Conservation (phyloP, 2,888 invertebrate genomes). For the Plagiodera versicolora region DNA sequence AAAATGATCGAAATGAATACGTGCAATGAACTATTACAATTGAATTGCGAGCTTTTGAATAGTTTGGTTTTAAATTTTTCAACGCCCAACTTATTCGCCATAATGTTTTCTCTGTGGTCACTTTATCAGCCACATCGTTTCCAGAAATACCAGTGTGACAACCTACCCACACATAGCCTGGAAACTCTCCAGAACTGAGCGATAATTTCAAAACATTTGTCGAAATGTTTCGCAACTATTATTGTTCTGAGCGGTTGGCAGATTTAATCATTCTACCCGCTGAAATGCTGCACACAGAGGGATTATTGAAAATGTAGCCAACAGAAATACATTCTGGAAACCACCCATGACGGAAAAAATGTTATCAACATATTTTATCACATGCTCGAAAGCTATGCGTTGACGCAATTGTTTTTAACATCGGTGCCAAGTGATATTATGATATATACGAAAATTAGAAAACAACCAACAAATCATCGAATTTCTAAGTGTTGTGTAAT, state of each 20-base stretch:
- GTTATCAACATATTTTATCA: slow-evolving; percentile 22
- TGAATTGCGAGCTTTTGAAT: no score
- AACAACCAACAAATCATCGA: slow-evolving; percentile 13
- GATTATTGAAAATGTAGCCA: slow-evolving; percentile 12
- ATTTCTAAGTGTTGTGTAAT: slow-evolving; percentile 1
- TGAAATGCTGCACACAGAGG: slow-evolving; percentile 1
- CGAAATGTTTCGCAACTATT: neutral
- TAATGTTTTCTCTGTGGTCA: no score
- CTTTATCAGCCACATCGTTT: no score
- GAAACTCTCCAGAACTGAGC: neutral
- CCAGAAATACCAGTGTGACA: no score
- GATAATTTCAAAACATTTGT: neutral
- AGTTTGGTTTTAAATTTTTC: no score
- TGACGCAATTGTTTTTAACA: slow-evolving; percentile 18
- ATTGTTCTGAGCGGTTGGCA: neutral
- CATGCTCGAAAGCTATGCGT: slow-evolving; percentile 19
- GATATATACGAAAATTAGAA: slow-evolving; percentile 12
- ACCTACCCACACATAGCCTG: no score
- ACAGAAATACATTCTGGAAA: slow-evolving; percentile 17
- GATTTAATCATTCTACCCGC: neutral
- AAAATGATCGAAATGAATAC: no score
- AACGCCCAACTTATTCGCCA: no score
- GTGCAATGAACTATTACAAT: no score
- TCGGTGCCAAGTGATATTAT: slow-evolving; percentile 23
- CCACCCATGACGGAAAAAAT: slow-evolving; percentile 18